Base-by-base conservation (phyloP, 1,140 invertebrate species). In the Batillaria attramentaria region DNA sequence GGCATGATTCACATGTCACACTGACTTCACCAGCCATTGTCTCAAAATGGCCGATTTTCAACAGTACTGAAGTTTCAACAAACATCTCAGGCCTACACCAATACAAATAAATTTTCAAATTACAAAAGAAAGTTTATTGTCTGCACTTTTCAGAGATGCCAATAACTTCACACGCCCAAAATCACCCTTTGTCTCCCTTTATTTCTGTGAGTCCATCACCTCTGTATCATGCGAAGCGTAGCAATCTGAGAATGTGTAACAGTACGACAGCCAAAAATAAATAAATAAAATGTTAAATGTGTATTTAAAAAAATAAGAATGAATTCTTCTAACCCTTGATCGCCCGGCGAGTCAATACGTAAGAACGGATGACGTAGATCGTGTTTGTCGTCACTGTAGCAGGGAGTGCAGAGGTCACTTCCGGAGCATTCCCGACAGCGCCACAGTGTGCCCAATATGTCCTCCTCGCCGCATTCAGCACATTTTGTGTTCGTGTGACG, bases 381-480 rank as follows among this genome's bases (percentile, higher is more conserved):
- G 68, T 87, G 86, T 39, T 83, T 84, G 41, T 87, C 84, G 5
- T 31, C 33, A 35, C 76, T 80, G 66, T 87, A 87, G 68, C 86
- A 87, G 16, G 69, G 50, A 0, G 79, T 76, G 65, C 86, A 87
- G 8, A 87, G 77, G 68, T 81, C 78, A 92, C 80, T 97, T 54
- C 72, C 70, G 43, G 83, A 78, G 66, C 86, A 87, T n/a, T 42
- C 37, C 18, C 54, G 66, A 82, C 86, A 87, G 3, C 80, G 75
- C 86, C 86, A 87, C 6, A 82, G 57, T 8, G 79, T 83, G 0
- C 86, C 85, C 8, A 74, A 33, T 18, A 87, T 78, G 28, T 66
- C 77, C 0, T n/a, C 62, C 41, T 74, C 69, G 35, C 68, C 57
- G 79, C 86, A 87, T 24, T 66, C 77, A 41, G 79, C 77, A 72